Evolutionary conservation across 1,140 invertebrate genomes (phyloP), one percentile per base, ranked within the genome.

Genomic region (Eumeta japonica): DNA sequence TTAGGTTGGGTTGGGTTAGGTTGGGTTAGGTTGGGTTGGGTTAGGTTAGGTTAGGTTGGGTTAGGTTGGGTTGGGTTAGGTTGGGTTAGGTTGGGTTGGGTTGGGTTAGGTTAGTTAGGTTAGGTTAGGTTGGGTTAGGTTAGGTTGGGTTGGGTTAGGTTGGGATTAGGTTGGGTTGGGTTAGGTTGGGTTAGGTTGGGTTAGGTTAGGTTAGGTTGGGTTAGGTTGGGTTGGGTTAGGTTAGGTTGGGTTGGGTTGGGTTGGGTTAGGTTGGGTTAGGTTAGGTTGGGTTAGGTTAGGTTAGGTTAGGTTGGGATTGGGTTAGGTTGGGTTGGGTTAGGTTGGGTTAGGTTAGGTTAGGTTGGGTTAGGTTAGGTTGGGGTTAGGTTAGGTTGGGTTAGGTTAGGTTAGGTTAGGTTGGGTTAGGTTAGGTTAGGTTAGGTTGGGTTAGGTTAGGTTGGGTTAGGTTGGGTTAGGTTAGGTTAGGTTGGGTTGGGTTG

Each of bases 361-460:
- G 35, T 27, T 36, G 16, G 24, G 35, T 36, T n/a, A n/a, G n/a
- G n/a, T n/a, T n/a, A n/a, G n/a, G n/a, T n/a, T n/a, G n/a, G n/a
- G n/a, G n/a, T n/a, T 36, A 36, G 35, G 35, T 36, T 36, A 36
- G 35, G 28, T 29, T 29, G 4, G 28, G 28, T 29, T 29, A 29
- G 28, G 28, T 29, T 29, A 29, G 28, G 28, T 29, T 29, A 29
- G 35, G 35, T 36, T 36, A 39, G 40, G 43, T 46, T 46, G 37
- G 37, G 52, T 53, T 49, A 52, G 56, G 53, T 60, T 60, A 50
- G 53, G 52, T 59, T 55, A 54, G 18, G 30, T 34, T 28, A 27
- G 38, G 18, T 34, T 40, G 41, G 46, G 46, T 43, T 45, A 45
- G 48, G 45, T 47, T 45, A 44, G 52, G 40, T 52, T 36, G 43